These are phyloP conservation scores for Brachypodius melanocephalos DNA, from an alignment of 2,113 vertebrate species.

Conservation along the genomic window DNA sequence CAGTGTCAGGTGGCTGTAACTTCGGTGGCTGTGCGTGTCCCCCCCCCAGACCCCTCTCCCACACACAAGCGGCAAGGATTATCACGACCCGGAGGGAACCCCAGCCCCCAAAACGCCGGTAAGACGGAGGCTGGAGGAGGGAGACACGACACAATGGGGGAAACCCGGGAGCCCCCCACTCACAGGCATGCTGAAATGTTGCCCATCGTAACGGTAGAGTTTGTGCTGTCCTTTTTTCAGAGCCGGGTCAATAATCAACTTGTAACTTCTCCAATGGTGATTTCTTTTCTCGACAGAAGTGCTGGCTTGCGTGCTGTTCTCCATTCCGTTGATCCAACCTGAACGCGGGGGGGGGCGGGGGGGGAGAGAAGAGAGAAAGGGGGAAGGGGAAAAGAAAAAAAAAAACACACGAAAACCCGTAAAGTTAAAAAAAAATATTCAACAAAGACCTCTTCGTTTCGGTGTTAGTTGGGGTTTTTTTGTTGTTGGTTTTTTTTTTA, in stretches of 20 bases:
- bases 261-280: constrained; percentile 99
- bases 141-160: neutral
- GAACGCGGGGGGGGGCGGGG: constrained; percentile 30
- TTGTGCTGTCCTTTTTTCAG: constrained; percentile 95
- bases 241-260: constrained; percentile 99
- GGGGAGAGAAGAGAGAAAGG: neutral
- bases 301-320: constrained; percentile 88
- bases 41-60: neutral
- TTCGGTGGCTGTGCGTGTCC: neutral
- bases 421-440: constrained; percentile 22
- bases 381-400: neutral
- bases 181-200: constrained; percentile 92
- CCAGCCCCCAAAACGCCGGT: neutral
- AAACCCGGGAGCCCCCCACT: constrained; percentile 62
- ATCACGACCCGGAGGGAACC: neutral
- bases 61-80: neutral
- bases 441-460: constrained; percentile 18
- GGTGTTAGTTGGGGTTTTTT: neutral
- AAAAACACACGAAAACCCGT: neutral
- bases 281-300: constrained; percentile 93
- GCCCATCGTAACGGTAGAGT: constrained; percentile 97
- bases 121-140: neutral
- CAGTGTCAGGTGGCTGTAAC: constrained; percentile 61
- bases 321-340: constrained; percentile 98
- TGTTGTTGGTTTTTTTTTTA: constrained; percentile 26